Evolutionary conservation across 2,888 invertebrate genomes (phyloP), one percentile per base, ranked within the genome.

Genomic region (Eristalis intricaria): DNA sequence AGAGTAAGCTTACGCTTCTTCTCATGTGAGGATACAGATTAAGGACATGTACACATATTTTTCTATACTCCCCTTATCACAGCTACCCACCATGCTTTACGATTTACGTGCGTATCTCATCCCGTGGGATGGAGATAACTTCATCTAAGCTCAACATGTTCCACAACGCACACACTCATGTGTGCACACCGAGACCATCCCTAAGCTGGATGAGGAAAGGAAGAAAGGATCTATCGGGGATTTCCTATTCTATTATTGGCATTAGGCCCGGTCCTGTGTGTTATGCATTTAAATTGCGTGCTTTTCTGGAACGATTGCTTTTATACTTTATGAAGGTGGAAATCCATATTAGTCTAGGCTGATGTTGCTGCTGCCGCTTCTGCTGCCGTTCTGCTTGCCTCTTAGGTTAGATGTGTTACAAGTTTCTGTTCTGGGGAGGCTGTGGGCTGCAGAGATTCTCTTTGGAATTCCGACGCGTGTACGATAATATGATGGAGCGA

Each of bases 251-350:
- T 93, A 93, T 93, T 93, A 93, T 93, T 93, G 93, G 93, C 91
- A 93, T 93, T 93, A 93, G 92, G 92, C 92, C 78, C 91, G 91
- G 91, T 91, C 92, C 91, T 93, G 91, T 93, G 93, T 93, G 93
- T 93, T 92, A 93, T 93, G 93, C 93, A 93, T 93, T 93, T 93
- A 93, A 93, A 93, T 93, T 93, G 92, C 93, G 93, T 93, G 91
- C 92, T 93, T 93, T 93, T 92, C 93, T 91, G 65, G 74, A 85
- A 88, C 77, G 77, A 88, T 87, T 87, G 87, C 84, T 84, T 84
- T 87, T 71, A 81, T 88, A 88, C 84, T 84, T 84, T 88, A 88
- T 88, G 80, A 88, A 88, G 88, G 88, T 88, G 88, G 84, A 84
- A 88, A 88, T 88, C 80, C 88, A 81, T 84, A 88, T 84, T 74